Evolutionary conservation across 2,113 vertebrate genomes (phyloP), one percentile per base, ranked within the genome.

Genomic region (Python bivittatus): DNA sequence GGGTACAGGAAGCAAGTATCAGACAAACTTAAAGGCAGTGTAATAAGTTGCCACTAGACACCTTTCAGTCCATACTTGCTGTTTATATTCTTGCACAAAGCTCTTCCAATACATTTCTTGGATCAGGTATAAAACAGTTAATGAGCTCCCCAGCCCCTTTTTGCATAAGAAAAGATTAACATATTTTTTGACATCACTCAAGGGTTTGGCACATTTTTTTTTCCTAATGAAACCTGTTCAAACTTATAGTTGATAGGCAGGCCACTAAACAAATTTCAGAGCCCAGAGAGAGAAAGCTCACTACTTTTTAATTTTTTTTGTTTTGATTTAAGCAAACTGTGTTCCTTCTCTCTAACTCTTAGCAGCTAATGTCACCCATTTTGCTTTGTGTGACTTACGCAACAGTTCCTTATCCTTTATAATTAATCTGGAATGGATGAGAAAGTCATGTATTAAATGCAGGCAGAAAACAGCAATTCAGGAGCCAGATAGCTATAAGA

Each of bases 111-210:
- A 94, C 93, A 96, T 95, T 96, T n/a, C n/a, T n/a, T 89, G 29
- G 93, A 94, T 96, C 95, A 96, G 92, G 96, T 96, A 97, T 97
- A 95, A 96, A 97, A 96, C 91, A 95, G 93, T 94, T 97, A 97
- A 96, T 94, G 91, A 95, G 56, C 54, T 60, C 79, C 96, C 3
- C 9, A 29, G 11, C 53, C 20, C 93, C 86, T 96, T 96, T 91
- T 90, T 93, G 93, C 84, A 88, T 95, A 94, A 96, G 93, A 79
- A 96, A 97, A 90, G 94, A 97, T 96, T 94, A 96, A 88, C 88
- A 95, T 96, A 91, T 92, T 95, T 96, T 64, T 97, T 95, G 96
- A 96, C 94, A 0, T 0, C 1, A 1, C 92, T 95, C 85, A 91
- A 64, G 92, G 91, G 42, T 92, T 96, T 96, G 93, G 72, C 56